Evolutionary conservation across 1,140 invertebrate species (phyloP), one percentile per base, ranked within the genome.

Genomic region (Oryctes rhinoceros): DNA sequence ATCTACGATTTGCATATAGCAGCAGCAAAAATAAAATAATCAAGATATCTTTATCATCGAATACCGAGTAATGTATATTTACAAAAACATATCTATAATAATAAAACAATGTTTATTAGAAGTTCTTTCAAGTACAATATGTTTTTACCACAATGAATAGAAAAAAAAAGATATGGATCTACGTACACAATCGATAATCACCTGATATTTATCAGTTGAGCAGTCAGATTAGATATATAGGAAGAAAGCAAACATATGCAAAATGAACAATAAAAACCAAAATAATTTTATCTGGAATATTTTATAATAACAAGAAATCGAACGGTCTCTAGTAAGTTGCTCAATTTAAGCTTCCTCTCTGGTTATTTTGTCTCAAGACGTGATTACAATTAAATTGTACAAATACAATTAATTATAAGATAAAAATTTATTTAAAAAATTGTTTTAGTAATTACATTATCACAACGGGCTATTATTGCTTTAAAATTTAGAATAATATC

Each of bases 21-120:
- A 44, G 39, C 39, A 44, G 9, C 9, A 44, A 44, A 44, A 10
- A 44, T 7, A 44, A 44, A 10, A 62, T 62, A 62, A 4, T 3
- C 7, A 62, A 62, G 20, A 6, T 18, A 6, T 20, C 53, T 15
- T 11, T 62, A 62, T 20, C 53, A 20, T 62, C 3, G 9, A 18
- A 18, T 18, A 18, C 0, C 13, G 53, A 20, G 5, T 62, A n/a
- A 62, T 71, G 65, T 35, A 7, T 10, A 13, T 71, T 35, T 37
- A 71, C 24, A 71, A 71, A 71, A 71, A 71, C 65, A 71, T 71
- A 1, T 24, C 30, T 71, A 24, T 71, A 30, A 71, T 71, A 71
- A 71, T 71, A 71, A 71, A 71, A 71, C 65, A 71, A 71, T 71
- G 65, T 71, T 71, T 71, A 71, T 71, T 71, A 71, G 65, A 71